Evolutionary conservation across 2,888 invertebrate species (phyloP), one percentile per base, ranked within the genome.

Genomic region (Tetragonula carbonaria): DNA sequence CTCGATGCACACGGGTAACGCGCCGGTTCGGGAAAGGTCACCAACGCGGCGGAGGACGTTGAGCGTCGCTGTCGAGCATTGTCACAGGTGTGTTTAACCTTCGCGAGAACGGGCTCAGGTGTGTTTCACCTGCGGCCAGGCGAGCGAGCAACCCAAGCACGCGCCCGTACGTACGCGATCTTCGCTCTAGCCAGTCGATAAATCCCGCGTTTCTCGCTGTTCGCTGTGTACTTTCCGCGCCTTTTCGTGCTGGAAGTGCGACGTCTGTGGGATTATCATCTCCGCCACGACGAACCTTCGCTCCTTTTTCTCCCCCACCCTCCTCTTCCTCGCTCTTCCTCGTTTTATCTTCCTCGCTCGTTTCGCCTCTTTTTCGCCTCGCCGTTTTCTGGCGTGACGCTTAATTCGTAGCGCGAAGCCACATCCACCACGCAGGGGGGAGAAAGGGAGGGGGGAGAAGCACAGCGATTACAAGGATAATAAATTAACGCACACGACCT

Each of bases 401-500:
- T 53, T n/a, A 67, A 50, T 67, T 62, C 72, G 51, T 33, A 70
- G 50, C 62, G 65, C 67, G 79, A 50, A 66, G 50, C 74, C 16
- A 5, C n/a, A 45, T 45, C 45, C 11, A 45, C 8, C 45, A 45
- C 8, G 11, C 8, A 74, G 68, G 63, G 79, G 80, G 71, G 77
- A 28, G 28, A 28, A 28, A 28, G 85, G 71, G 68, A 62, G 79
- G 63, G 55, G 14, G 80, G 71, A 80, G 82, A 86, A 84, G 87
- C 86, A 84, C 83, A 86, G 82, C 89, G 91, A 93, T 93, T 92
- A 93, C 92, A 89, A 85, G 92, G 91, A 93, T 94, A 93, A 94
- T 94, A 93, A 93, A 94, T 94, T 93, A 93, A 92, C 92, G 92
- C 91, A 85, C 91, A 92, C 92, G 93, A 93, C 92, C 93, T 93